Evolutionary conservation across 2,113 vertebrate species (phyloP), one percentile per base, ranked within the genome.

Genomic region (Melanerpes formicivorus): DNA sequence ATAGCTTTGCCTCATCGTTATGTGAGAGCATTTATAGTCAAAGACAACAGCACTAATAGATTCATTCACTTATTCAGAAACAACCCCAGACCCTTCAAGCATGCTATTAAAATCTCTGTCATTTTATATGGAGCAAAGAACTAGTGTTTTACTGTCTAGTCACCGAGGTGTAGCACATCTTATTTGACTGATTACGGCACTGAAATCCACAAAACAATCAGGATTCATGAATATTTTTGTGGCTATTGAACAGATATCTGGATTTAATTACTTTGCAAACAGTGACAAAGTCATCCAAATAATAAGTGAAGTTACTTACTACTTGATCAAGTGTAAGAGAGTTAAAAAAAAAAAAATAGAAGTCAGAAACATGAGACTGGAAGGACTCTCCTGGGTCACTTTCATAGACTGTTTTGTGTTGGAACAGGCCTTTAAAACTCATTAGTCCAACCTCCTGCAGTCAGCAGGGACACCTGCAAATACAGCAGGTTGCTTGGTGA

Each of bases 21-120:
- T 80, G 59, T 84, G 5, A 87, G 82, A 84, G 27, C 92, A 70
- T 90, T 95, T 85, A 77, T 50, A 77, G 91, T 81, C 90, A 72
- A 78, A 91, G 93, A 93, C 91, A 95, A 92, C 29, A 5, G 87
- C 91, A 69, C 84, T 96, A 94, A 96, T 94, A 93, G 90, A 95
- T 95, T 92, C 71, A 82, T 92, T 95, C 90, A 79, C 79, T 95
- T 94, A 88, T 83, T 96, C 90, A 91, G 91, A 90, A 96, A 91
- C 94, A 64, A 74, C 86, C 88, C 88, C 75, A 90, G 95, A 90
- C 90, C 62, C 65, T 81, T 76, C 94, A 93, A 83, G 95, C 87
- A 19, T 70, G 88, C 93, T 97, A 95, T 96, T 96, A 97, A 97
- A 98, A 96, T 62, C 55, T 81, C 90, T 96, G 86, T 94, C 94